Conservation (phyloP, 2,888 invertebrate species). For the Luffia ferchaultella region DNA sequence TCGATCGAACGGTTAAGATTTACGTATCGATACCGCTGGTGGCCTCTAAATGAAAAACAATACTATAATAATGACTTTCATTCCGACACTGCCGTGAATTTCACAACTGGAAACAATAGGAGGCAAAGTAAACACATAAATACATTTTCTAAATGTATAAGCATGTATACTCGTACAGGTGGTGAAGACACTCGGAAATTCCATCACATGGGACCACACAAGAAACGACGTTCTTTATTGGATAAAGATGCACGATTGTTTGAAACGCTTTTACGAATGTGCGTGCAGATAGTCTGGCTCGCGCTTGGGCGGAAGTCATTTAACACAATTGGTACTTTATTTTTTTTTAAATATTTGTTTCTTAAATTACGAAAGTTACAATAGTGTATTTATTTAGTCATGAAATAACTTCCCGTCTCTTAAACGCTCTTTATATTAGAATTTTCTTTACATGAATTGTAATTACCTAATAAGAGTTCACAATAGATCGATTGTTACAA, state of each 20-base stretch:
- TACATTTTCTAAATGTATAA: too few species aligned
- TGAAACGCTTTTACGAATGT: slow-evolving; percentile 65
- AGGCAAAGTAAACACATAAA: too few species aligned
- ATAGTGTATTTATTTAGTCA: slow-evolving; percentile 2
- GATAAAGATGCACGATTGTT: slow-evolving; percentile 70
- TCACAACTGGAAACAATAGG: too few species aligned
- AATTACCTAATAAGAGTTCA: background rate
- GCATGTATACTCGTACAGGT: too few species aligned
- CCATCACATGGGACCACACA: slow-evolving; percentile 68
- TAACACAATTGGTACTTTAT: slow-evolving; percentile 62
- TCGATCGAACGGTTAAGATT: too few species aligned
- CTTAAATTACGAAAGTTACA: background rate
- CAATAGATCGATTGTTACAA: background rate
- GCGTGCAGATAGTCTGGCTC: slow-evolving; percentile 71
- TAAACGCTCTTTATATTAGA: background rate
- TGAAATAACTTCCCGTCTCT: too few species aligned
- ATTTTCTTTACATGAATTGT: background rate
- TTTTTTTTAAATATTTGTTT: slow-evolving; percentile 5
- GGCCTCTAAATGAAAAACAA: too few species aligned
- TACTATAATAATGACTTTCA: too few species aligned
- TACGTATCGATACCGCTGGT: too few species aligned
- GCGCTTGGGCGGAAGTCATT: slow-evolving; percentile 67
- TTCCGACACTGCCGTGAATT: too few species aligned
- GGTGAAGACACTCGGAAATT: slow-evolving; percentile 57
- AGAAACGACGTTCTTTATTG: slow-evolving; percentile 64